Conservation (phyloP, 1,140 invertebrate genomes). For the Drosophila navojoa region DNA sequence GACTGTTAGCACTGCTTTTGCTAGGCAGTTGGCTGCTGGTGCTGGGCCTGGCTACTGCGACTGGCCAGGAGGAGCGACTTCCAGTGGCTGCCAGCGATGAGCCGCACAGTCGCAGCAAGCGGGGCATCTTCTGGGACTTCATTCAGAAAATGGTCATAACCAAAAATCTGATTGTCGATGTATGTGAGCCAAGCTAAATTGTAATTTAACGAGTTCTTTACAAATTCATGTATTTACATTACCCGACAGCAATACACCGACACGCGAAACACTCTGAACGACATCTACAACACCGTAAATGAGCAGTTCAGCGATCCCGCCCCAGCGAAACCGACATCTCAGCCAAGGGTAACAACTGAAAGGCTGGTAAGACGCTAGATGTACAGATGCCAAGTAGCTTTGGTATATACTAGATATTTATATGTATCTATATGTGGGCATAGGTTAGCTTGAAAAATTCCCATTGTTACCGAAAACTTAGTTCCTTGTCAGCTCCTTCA, state of each 20-base stretch:
- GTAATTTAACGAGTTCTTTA: neutral
- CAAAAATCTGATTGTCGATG: conserved; percentile 76
- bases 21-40: conserved; percentile 34
- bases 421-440: no score
- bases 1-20: conserved; percentile 11
- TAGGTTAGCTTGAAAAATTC: no score
- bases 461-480: no score
- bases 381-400: no score
- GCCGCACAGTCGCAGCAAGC: conserved; percentile 57
- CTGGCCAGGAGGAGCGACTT: neutral
- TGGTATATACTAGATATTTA: no score
- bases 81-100: conserved; percentile 1
- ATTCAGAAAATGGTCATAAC: conserved; percentile 78
- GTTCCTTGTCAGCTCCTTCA: no score
- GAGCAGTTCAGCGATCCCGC: conserved; percentile 80
- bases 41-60: conserved; percentile 19
- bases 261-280: conserved; percentile 68
- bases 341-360: conserved; percentile 58
- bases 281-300: conserved; percentile 72
- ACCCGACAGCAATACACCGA: conserved; percentile 77
- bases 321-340: conserved; percentile 58
- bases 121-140: conserved; percentile 77
- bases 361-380: conserved; percentile 42
- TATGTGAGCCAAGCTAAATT: conserved; percentile 39
- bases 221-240: neutral